These are phyloP conservation scores for Quiscalus mexicanus DNA, from an alignment of 2,113 vertebrate species.

Conservation along the genomic window DNA sequence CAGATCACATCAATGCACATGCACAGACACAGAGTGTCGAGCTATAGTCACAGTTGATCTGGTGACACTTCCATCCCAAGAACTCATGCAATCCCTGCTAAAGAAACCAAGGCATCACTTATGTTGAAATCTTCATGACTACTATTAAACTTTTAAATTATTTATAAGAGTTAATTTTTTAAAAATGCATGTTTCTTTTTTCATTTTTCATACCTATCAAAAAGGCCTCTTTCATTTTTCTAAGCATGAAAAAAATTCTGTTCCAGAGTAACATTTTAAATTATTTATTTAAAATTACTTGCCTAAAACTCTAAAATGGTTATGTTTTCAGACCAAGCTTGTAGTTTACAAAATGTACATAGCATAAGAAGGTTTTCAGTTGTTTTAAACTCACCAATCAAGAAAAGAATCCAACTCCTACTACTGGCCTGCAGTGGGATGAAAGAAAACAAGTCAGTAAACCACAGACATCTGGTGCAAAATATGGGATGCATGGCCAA, in stretches of 20 bases:
- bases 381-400: not conserved
- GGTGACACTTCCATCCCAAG: not conserved
- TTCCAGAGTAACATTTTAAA: not conserved
- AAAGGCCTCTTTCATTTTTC: not conserved
- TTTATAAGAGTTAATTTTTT: not conserved
- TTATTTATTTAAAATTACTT: not conserved
- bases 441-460: not conserved
- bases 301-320: conserved; percentile 4
- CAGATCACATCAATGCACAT: conserved; percentile 28
- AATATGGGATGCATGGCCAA: not conserved
- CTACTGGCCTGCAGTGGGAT: not conserved
- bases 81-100: not conserved
- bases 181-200: not conserved
- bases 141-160: not conserved
- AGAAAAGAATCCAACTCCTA: not conserved
- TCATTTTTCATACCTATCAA: not conserved
- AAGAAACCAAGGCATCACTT: not conserved
- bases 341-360: not conserved
- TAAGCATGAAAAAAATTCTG: not conserved
- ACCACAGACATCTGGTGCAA: conserved; percentile 2
- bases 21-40: not conserved
- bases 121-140: not conserved
- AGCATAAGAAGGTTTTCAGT: not conserved
- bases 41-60: not conserved
- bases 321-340: conserved; percentile 12